Conservation (phyloP, 2,113 vertebrate genomes). For the Pelvicachromis taeniatus region DNA sequence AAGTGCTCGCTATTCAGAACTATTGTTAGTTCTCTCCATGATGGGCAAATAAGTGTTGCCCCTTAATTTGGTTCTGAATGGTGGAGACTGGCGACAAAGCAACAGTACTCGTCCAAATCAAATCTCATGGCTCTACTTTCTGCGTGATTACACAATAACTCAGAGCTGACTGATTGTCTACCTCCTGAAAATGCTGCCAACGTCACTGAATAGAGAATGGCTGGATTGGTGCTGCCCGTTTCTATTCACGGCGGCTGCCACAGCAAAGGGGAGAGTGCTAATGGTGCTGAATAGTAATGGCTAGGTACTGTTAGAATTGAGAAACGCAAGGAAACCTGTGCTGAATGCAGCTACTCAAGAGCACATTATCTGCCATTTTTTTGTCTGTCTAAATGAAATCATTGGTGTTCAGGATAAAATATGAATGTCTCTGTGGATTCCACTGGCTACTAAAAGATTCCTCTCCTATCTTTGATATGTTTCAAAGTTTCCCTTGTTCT, state of each 20-base stretch:
- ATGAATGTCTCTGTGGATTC: background rate
- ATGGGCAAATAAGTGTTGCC: conserved; percentile 43
- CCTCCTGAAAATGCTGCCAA: conserved; percentile 42
- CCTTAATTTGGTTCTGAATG: conserved; percentile 60
- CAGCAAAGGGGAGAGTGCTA: conserved; percentile 22
- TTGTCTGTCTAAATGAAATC: background rate
- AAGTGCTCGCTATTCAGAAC: conserved; percentile 20
- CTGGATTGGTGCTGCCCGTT: conserved; percentile 20
- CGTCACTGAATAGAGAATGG: conserved; percentile 38
- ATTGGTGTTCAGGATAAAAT: background rate
- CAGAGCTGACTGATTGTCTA: conserved; percentile 47
- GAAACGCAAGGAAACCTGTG: conserved; percentile 8
- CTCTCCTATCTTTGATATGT: background rate
- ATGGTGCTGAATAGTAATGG: conserved; percentile 35
- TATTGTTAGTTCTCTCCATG: conserved; percentile 25
- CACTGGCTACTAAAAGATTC: background rate
- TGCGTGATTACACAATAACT: conserved; percentile 65
- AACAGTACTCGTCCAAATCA: conserved; percentile 51
- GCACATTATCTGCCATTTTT: background rate
- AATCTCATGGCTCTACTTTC: conserved; percentile 59
- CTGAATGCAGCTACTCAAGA: background rate
- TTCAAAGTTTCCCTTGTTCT: background rate
- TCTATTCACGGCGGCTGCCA: conserved; percentile 31
- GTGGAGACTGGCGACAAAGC: conserved; percentile 43
- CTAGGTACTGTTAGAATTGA: background rate